Base-by-base conservation (phyloP, 2,797 vertebrate species). In the Acanthiza pusilla region DNA sequence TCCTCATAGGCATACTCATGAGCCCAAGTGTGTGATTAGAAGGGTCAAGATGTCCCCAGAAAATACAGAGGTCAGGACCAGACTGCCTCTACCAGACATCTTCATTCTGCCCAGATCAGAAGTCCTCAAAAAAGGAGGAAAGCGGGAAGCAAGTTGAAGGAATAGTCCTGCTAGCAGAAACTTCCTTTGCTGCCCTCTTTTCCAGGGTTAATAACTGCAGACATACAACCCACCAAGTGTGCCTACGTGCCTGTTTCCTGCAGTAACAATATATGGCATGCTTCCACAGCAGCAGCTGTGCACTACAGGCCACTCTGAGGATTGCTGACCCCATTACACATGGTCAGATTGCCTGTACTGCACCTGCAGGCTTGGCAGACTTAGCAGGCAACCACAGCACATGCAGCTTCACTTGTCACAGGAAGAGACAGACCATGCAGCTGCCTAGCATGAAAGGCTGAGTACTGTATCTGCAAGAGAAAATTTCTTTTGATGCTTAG, bases 251-350 rank as follows among this genome's bases (percentile, higher is more conserved):
- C 51, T n/a, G 42, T 36, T 74, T 81, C 47, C 74, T 70, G 55
- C 54, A 75, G 32, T 47, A n/a, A 22, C 27, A 43, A 29, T 25
- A 16, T 8, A 21, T 8, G 40, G 10, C 7, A 30, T 2, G 3
- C 23, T 34, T 53, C n/a, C 53, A 32, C 55, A 79, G 51, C 38
- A 83, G 60, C 5, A 62, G 40, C 4, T 66, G n/a, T 30, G 60
- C 63, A 7, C 6, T 11, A 21, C 26, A 34, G 75, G 61, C 26
- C 22, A 5, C 54, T 73, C 51, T 76, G 76, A 73, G 27, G 16
- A 48, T 47, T 3, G 0, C 0, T 50, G 45, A 34, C 18, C 13
- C 19, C 16, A 0, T 26, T 38, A 54, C 21, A n/a, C 3, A 1
- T 5, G 62, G 34, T 68, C 66, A 68, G 32, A 27, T 32, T 34